Base-by-base conservation (phyloP, 2,113 vertebrate species). In the Zosterops borbonicus region DNA sequence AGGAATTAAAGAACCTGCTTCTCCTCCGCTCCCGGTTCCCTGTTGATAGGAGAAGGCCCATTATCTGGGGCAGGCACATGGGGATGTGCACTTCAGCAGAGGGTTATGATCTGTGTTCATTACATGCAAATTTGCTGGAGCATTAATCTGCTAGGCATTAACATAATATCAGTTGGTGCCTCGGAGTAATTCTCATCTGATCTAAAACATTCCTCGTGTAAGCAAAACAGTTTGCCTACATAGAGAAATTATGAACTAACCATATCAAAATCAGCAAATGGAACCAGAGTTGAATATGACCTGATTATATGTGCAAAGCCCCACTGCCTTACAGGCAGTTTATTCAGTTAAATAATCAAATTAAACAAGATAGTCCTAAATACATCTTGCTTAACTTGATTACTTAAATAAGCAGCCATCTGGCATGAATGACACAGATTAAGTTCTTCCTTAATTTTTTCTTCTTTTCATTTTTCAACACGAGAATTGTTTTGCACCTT, bases 81-180 rank as follows among this genome's bases (percentile, higher is more conserved):
- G 93, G 93, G 97, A 95, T 73, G 62, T 19, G 23, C 95, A 93
- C 86, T 96, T 90, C 93, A 91, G 17, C 33, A 22, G 92, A 83
- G 78, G 85, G 95, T 83, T 42, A 23, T 59, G 91, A 89, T 89
- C 89, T 10, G 6, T 78, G 56, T 91, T 97, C 95, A 94, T 97
- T 96, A 97, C 95, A 93, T 97, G 95, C 94, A 97, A 97, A 97
- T 97, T 94, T 93, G 64, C 88, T 41, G 46, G 25, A 87, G 55
- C 93, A 94, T 95, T 97, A 96, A 93, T 96, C 90, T 90, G 91
- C 83, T 77, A 88, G 81, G 84, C 97, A 96, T 97, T 97, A 97
- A 89, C 95, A 96, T 97, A 96, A 52, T 87, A 92, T 97, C 94
- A 89, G 35, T 35, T 27, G 41, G 83, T 95, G 75, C 93, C 50